phyloP scores from a whole-genome alignment of 2,797 vertebrate genomes.

The Bovichtus diacanthus region DNA sequence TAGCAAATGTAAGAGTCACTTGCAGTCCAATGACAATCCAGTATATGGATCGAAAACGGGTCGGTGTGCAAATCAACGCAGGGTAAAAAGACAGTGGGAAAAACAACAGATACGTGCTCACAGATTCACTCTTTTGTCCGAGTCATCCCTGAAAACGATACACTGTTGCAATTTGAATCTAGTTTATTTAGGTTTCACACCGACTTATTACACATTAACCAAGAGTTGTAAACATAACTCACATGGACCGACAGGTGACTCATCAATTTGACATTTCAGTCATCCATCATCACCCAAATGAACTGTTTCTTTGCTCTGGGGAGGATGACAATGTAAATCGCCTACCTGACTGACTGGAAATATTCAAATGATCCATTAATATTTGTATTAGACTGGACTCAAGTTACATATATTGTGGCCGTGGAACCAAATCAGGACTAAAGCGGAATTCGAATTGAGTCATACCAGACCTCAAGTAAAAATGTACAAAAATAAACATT shows the following conservation, averaged over 20 bases:
- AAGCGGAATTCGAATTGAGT: not conserved
- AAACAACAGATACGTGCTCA: constrained; percentile 6
- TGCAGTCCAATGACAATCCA: constrained; percentile 5
- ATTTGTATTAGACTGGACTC: not conserved
- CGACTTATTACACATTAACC: constrained; percentile 11
- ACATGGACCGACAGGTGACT: not conserved
- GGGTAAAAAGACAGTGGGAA: not conserved
- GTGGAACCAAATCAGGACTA: not conserved
- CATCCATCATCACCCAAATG: too few species aligned
- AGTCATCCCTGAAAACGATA: constrained; percentile 4
- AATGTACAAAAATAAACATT: not conserved
- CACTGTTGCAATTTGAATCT: constrained; percentile 1
- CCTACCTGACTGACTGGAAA: not conserved
- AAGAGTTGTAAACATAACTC: constrained; percentile 2
- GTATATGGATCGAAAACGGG: constrained; percentile 9
- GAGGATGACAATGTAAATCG: not conserved
- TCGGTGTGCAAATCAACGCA: not conserved
- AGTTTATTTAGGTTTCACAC: constrained; percentile 10
- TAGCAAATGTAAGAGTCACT: not conserved
- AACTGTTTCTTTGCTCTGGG: not conserved
- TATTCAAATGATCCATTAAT: not conserved
- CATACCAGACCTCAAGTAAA: not conserved
- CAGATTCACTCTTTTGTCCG: not conserved
- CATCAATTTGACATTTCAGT: not conserved
- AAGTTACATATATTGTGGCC: not conserved